Evolutionary conservation across 2,888 invertebrate species (phyloP).

Genomic region (Biston stratarius): DNA sequence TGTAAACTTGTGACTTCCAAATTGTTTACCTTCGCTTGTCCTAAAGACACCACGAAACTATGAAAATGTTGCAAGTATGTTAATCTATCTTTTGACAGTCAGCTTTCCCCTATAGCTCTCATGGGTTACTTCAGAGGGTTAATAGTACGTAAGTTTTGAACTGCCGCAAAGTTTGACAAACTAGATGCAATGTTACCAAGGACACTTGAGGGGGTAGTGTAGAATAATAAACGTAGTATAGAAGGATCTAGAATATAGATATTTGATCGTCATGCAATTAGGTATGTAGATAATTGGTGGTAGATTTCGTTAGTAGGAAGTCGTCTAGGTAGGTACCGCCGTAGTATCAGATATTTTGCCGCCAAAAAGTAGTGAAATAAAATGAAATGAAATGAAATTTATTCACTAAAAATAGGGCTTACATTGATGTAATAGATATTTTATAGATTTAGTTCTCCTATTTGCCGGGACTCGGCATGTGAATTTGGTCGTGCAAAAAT

Average conservation of each 20-base stretch:
- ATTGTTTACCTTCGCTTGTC: slow-evolving; percentile 1
- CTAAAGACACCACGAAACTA: slow-evolving; percentile 30
- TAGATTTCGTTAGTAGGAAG: no score
- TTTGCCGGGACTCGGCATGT: no score
- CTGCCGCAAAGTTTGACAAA: slow-evolving; percentile 18
- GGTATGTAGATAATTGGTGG: background rate
- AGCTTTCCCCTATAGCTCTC: slow-evolving; percentile 22
- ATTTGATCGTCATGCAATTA: background rate
- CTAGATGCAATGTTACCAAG: slow-evolving; percentile 17
- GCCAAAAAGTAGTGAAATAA: no score
- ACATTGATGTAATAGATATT: no score
- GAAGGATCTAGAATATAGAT: background rate
- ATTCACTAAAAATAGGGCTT: no score
- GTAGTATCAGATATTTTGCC: no score
- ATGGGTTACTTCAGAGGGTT: slow-evolving; percentile 24
- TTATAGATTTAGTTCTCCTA: no score
- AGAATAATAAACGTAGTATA: slow-evolving; percentile 1
- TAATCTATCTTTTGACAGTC: slow-evolving; percentile 41
- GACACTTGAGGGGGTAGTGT: slow-evolving; percentile 6
- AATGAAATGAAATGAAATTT: no score
- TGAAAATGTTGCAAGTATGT: slow-evolving; percentile 44
- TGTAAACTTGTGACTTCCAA: background rate
- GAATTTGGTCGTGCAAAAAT: no score
- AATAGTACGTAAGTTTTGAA: slow-evolving; percentile 13
- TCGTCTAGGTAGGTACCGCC: no score